Base-by-base conservation (phyloP, 2,113 vertebrate genomes). In the Colaptes auratus region DNA sequence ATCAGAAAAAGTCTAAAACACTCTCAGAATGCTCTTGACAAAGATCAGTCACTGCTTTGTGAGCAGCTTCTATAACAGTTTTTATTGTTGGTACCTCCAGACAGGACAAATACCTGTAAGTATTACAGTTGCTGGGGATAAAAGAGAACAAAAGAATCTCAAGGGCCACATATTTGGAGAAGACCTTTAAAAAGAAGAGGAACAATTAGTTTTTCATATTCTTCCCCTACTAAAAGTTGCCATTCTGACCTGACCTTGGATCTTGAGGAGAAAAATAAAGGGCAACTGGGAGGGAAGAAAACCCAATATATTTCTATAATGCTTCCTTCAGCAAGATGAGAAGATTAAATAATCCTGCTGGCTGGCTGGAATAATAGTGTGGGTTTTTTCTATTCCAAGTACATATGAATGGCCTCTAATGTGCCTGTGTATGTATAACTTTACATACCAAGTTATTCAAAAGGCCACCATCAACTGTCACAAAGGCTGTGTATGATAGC, bases 401-500 rank as follows among this genome's bases (percentile, higher is more conserved):
- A 55, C 8, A 30, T 61, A 48, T 17, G 7, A 67, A 79, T 83
- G 10, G 10, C 15, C 8, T 64, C 28, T 35, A 72, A 81, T 15
- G 10, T 52, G 15, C 8, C 71, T 87, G 4, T 56, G 42, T 39
- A 35, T 65, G 7, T 39, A 16, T 15, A 65, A 55, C 5, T 25
- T 16, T 13, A 63, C 5, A 20, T 39, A 55, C 1, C 3, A 67
- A 87, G 50, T 59, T 66, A 39, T 63, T 42, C n/a, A 52, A 28
- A 81, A 92, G 17, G 52, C 20, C 63, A 21, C 14, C 8, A 15
- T 60, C 63, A 87, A 24, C 42, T 75, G 20, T 50, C 4, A 46
- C 20, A 67, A 66, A 15, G 72, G 3, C 30, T 72, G 4, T 27
- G 10, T 52, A 33, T 0, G 0, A 15, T 24, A 23, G 30, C 4